Base-by-base conservation (phyloP, 2,888 invertebrate species). In the Phasia obesa region DNA sequence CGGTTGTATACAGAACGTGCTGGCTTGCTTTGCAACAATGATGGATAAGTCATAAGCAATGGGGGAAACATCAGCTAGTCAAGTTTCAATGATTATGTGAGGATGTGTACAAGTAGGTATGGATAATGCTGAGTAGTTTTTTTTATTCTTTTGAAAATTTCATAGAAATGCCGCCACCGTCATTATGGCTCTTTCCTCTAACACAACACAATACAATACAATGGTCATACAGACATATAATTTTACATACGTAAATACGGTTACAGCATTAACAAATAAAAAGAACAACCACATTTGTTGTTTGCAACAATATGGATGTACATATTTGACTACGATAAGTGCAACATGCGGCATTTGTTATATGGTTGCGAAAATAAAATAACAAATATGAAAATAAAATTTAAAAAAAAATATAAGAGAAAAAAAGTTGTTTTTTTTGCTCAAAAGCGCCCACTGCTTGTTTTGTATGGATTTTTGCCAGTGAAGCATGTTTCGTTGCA, bases 341-440 rank as follows among this genome's bases (percentile, higher is more conserved):
- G 82, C 82, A 83, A 79, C 78, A 83, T 83, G 82, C 82, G 82
- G 82, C 82, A 83, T 83, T 83, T 83, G 78, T 83, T 78, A 74
- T 83, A 83, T 47, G 82, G 19, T 74, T 78, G 74, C 17, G 74
- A 82, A 75, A 75, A 78, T 42, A 65, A 59, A 47, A 57, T 27
- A 65, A 38, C 31, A 81, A 70, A 79, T 83, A 78, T 83, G 75
- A 75, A 79, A 81, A 79, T 79, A 67, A 75, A 78, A 83, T 73
- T 62, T 62, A 70, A 70, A 59, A 69, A 73, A 62, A 11, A 47
- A 51, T 51, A 57, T 19, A 59, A 74, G 47, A 64, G 42, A 64
- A 70, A 47, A 57, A 17, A 31, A 57, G 47, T 65, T 57, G 5
- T 38, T 51, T 67, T 49, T 17, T 21, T 62, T 49, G 25, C 23